A percentile compares a stretch with the other conserved stretches of the same genome.
Conservation (phyloP, 2,888 invertebrate species). For the Zygogramma bicolorata region DNA sequence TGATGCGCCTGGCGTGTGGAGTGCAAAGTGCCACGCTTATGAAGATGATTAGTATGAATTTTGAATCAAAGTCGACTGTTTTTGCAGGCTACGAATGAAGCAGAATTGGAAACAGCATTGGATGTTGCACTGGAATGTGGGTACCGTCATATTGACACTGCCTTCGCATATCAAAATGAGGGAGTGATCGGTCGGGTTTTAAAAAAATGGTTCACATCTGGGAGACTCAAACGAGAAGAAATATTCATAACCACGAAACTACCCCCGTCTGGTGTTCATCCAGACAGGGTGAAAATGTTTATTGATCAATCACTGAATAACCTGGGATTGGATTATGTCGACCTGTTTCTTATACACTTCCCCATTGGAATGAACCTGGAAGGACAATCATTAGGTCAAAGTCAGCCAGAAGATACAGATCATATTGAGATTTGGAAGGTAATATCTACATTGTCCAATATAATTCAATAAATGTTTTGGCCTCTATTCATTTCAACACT, state of each 20-base stretch:
- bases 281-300: slow-evolving; percentile 63
- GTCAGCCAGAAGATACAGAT: slow-evolving; percentile 56
- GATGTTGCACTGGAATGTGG: slow-evolving; percentile 78
- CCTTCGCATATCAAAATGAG: slow-evolving; percentile 82
- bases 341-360: slow-evolving; percentile 54
- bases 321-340: slow-evolving; percentile 52
- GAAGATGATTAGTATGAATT: no score
- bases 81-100: slow-evolving; percentile 73
- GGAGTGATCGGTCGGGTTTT: slow-evolving; percentile 78
- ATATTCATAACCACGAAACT: slow-evolving; percentile 87
- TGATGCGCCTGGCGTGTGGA: no score
- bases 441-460: neutral
- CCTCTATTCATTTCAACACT: no score
- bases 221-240: slow-evolving; percentile 78
- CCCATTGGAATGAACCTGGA: slow-evolving; percentile 39
- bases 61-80: no score
- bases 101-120: slow-evolving; percentile 75
- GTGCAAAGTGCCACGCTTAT: no score
- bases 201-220: slow-evolving; percentile 76
- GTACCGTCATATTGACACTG: slow-evolving; percentile 86
- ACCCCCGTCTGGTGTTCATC: slow-evolving; percentile 72
- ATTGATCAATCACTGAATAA: slow-evolving; percentile 51
- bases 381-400: slow-evolving; percentile 8
- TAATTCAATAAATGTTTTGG: neutral
- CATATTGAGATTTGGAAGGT: slow-evolving; percentile 47